A percentile compares a stretch with the other conserved stretches of the same genome.
These are phyloP conservation scores for Chloroclystis v-ata DNA, from an alignment of 2,888 invertebrate species.

Conservation along the genomic window DNA sequence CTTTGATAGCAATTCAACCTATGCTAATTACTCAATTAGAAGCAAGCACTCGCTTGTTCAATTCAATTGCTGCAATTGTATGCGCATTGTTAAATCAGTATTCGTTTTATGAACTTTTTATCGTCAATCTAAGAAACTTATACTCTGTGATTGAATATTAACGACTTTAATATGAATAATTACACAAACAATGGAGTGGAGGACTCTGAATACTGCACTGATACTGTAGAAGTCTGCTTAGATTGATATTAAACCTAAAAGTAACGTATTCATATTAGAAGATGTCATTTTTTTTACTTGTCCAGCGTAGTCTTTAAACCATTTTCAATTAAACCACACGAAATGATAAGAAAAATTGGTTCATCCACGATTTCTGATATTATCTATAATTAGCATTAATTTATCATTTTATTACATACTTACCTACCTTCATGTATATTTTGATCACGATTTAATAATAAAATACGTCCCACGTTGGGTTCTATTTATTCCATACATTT, in stretches of 20 bases:
- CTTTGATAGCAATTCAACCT: not conserved
- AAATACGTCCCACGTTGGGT: not conserved
- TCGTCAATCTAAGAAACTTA: constrained; percentile 11
- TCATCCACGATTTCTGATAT: no score
- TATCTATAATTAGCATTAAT: no score
- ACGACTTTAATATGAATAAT: constrained; percentile 26
- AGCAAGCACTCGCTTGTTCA: no score
- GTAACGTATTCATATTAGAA: no score
- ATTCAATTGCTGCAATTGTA: constrained; percentile 9
- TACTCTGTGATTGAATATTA: constrained; percentile 19
- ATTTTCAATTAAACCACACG: no score
- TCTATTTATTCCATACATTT: constrained; percentile 18
- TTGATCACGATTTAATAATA: constrained; percentile 1
- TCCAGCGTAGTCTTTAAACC: no score
- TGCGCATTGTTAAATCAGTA: constrained; percentile 11
- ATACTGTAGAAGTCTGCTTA: no score
- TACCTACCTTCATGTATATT: not conserved
- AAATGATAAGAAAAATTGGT: no score
- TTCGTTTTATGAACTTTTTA: constrained; percentile 11
- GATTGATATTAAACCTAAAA: no score
- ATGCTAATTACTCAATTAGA: constrained; percentile 2
- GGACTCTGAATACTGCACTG: no score
- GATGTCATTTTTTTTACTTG: no score
- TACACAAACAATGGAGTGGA: constrained; percentile 30
- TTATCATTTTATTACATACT: no score